Base-by-base conservation (phyloP, 2,113 vertebrate genomes). In the Cyprinodon variegatus region DNA sequence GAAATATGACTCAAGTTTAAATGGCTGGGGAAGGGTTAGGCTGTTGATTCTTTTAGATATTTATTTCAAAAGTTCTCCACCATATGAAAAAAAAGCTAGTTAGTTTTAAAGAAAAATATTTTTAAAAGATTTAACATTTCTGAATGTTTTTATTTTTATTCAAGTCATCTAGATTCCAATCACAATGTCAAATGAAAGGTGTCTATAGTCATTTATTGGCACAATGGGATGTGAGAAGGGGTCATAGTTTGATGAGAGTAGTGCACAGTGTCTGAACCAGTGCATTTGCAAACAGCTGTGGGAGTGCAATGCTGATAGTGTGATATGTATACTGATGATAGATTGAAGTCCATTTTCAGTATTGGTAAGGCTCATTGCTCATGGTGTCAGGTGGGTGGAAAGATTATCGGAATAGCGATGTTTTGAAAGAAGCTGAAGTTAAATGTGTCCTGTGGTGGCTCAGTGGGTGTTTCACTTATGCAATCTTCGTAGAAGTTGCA, bases 381-480 rank as follows among this genome's bases (percentile, higher is more conserved):
- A 89, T 86, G 83, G 72, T 74, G 79, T 84, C 76, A 67, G 79
- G 90, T 92, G 87, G 91, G 89, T 82, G 90, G 86, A 83, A 89
- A 37, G 87, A 88, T 91, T 91, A 92, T 91, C 88, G 87, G 90
- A 92, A 93, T 83, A 88, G 86, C 67, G 48, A 70, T 72, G 79
- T 77, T 86, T 86, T 81, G 60, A 81, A 74, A 84, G 77, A 83
- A 82, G 57, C 50, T 78, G 77, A 82, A 80, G 76, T 79, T 63
- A 36, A 80, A 79, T 50, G 59, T 85, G 85, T 91, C 86, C 86
- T 74, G 37, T 76, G 64, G 80, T 62, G 72, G 83, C 85, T 84
- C 72, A 36, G 88, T 88, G 87, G 88, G 90, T 74, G 91, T 82
- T 78, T 74, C 72, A 57, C 65, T 83, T 75, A 74, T 76, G 85